A percentile compares a stretch with the other conserved stretches of the same genome.
These are phyloP conservation scores for Barnardius zonarius DNA, from an alignment of 2,113 vertebrate genomes.

Conservation along the genomic window DNA sequence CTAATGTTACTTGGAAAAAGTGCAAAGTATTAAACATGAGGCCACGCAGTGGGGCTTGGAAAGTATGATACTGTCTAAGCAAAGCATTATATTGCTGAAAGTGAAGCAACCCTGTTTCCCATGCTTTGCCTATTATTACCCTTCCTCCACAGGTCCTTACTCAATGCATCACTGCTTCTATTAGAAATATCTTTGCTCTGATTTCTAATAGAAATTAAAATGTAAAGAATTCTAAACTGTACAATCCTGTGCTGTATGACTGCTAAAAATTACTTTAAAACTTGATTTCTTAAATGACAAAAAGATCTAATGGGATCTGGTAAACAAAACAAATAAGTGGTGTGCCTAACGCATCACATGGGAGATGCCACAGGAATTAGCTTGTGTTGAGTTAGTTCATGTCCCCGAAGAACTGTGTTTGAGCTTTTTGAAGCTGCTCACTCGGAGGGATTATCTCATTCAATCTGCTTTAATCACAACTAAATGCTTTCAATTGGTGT, in stretches of 20 bases:
- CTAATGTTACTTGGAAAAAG: neutral
- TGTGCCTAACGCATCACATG: slow-evolving; percentile 11
- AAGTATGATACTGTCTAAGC: neutral
- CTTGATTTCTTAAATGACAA: neutral
- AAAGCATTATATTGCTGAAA: neutral
- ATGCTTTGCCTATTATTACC: slow-evolving; percentile 28
- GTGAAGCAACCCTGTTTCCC: slow-evolving; percentile 13
- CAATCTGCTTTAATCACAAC: slow-evolving; percentile 89
- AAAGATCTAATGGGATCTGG: neutral
- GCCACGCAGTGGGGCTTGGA: neutral
- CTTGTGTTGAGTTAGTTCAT: slow-evolving; percentile 69
- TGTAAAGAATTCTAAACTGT: neutral
- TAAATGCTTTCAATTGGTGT: slow-evolving; percentile 85
- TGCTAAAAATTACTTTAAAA: slow-evolving; percentile 1
- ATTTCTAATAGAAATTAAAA: neutral
- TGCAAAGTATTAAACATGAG: neutral
- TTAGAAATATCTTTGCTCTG: neutral
- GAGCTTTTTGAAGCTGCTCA: slow-evolving; percentile 85
- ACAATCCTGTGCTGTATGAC: neutral
- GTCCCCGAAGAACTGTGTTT: slow-evolving; percentile 74
- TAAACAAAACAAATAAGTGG: slow-evolving; percentile 16
- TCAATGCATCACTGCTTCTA: neutral
- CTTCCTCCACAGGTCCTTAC: neutral
- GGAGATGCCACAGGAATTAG: slow-evolving; percentile 75
- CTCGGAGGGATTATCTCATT: slow-evolving; percentile 85